A percentile compares a stretch with the other conserved stretches of the same genome.
These are phyloP conservation scores for Ptilonorhynchus violaceus DNA, from an alignment of 2,113 vertebrate genomes.

Conservation along the genomic window DNA sequence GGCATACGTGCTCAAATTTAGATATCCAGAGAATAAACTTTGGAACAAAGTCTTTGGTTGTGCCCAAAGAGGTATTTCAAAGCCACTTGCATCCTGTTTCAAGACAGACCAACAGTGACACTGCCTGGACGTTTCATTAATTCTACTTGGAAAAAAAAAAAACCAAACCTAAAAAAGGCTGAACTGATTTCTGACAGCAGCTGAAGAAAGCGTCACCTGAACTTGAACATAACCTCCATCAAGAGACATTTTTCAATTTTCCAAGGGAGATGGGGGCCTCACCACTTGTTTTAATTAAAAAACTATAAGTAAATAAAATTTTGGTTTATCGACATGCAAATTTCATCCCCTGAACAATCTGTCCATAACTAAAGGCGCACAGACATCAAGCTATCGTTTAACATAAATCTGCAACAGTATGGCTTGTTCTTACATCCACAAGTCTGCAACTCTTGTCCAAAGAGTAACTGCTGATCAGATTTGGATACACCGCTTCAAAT, in stretches of 20 bases:
- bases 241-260: neutral
- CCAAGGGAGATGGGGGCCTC: neutral
- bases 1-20: accelerated
- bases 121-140: neutral
- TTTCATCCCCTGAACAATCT: neutral
- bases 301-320: neutral
- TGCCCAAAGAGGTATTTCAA: neutral
- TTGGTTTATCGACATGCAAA: neutral
- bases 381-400: neutral
- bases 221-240: neutral
- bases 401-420: neutral
- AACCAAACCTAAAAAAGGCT: neutral
- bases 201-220: neutral
- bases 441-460: neutral
- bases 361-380: neutral
- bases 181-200: neutral
- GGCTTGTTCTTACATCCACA: neutral
- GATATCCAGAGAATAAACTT: neutral
- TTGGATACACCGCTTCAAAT: neutral
- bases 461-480: accelerated
- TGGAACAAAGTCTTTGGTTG: neutral
- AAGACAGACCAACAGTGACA: neutral
- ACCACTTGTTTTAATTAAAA: neutral
- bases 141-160: neutral
- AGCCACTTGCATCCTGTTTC: neutral